Conservation (phyloP, 2,113 vertebrate species). For the Leptobrachium ailaonicum region DNA sequence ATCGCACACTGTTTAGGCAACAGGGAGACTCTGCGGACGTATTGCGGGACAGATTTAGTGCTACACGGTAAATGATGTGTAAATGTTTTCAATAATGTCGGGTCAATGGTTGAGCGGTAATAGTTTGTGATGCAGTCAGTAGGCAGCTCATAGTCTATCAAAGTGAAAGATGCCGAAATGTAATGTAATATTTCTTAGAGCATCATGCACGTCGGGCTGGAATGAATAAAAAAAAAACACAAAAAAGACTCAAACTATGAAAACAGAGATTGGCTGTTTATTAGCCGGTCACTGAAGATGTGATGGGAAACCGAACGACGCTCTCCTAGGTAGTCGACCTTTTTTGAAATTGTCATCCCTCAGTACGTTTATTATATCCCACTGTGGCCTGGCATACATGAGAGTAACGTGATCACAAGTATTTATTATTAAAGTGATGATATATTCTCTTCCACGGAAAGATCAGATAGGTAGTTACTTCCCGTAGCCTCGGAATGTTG, state of each 20-base stretch:
- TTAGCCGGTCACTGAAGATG: neutral
- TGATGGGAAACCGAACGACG: neutral
- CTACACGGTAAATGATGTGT: constrained; percentile 43
- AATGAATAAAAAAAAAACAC: neutral
- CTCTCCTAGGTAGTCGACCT: too few species aligned
- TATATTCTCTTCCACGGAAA: too few species aligned
- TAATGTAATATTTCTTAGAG: constrained; percentile 25
- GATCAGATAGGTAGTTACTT: too few species aligned
- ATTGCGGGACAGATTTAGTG: constrained; percentile 36
- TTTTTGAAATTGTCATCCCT: too few species aligned
- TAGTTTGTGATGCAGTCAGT: constrained; percentile 41
- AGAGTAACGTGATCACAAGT: too few species aligned
- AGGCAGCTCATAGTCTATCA: constrained; percentile 25
- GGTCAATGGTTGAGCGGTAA: constrained; percentile 48
- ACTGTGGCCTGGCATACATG: too few species aligned
- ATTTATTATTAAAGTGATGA: too few species aligned
- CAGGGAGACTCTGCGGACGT: neutral
- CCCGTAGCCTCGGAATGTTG: too few species aligned
- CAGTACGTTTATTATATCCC: too few species aligned
- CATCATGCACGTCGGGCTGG: neutral
- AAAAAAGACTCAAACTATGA: too few species aligned
- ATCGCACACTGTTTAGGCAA: constrained; percentile 21
- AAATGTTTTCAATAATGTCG: constrained; percentile 47
- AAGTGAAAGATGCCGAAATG: constrained; percentile 25
- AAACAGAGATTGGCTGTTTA: neutral